Evolutionary conservation across 2,797 vertebrate genomes (phyloP).

Genomic region (Craterocephalus amniculus): DNA sequence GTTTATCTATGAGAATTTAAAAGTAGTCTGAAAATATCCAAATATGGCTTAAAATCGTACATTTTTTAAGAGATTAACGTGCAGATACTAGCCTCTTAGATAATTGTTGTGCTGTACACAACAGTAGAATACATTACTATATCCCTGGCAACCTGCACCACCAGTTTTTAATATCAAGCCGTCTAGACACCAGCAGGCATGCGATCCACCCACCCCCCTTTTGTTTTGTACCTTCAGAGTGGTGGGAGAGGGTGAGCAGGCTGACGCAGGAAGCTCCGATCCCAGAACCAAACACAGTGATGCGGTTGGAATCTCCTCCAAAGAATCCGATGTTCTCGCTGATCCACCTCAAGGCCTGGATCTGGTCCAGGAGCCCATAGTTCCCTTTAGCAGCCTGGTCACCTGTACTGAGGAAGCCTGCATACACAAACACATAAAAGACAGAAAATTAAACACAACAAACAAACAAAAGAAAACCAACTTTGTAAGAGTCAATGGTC

Average conservation of each 20-base stretch:
- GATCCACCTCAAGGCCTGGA: conserved; percentile 97
- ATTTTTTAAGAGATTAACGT: conserved; percentile 43
- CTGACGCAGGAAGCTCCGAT: conserved; percentile 98
- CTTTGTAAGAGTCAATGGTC: not conserved
- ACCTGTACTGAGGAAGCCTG: conserved; percentile 96
- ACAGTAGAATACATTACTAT: conserved; percentile 53
- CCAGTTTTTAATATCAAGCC: conserved; percentile 53
- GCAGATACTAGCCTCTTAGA: conserved; percentile 62
- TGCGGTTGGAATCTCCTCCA: conserved; percentile 95
- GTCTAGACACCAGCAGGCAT: conserved; percentile 42
- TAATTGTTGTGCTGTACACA: conserved; percentile 35
- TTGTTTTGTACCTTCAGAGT: conserved; percentile 92
- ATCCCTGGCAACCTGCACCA: conserved; percentile 42
- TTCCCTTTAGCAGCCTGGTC: conserved; percentile 99
- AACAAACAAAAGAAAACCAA: not conserved
- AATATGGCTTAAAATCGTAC: conserved; percentile 31
- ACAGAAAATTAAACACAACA: conserved; percentile 7
- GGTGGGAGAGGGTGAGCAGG: conserved; percentile 96
- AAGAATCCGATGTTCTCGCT: conserved; percentile 99
- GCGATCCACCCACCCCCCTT: not conserved
- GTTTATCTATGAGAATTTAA: conserved; percentile 32
- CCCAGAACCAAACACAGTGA: conserved; percentile 97
- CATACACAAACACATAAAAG: conserved; percentile 18
- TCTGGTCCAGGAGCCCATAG: conserved; percentile 97
- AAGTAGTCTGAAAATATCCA: conserved; percentile 28